Evolutionary conservation across 2,113 vertebrate species (phyloP).

Genomic region (Ahaetulla prasina): DNA sequence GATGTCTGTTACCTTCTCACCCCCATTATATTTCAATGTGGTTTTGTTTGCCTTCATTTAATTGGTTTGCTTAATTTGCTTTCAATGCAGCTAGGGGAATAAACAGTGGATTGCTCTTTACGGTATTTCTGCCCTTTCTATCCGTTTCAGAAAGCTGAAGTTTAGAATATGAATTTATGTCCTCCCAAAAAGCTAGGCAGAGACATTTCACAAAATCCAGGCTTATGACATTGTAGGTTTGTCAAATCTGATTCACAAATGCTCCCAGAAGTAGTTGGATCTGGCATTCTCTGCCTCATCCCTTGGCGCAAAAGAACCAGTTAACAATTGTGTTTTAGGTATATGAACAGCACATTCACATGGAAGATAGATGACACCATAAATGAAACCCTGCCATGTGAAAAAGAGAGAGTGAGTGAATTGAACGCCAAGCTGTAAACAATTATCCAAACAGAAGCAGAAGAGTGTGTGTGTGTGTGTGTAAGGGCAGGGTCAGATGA

Average conservation of each 20-base stretch:
- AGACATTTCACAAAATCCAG: constrained; percentile 43
- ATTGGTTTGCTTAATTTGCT: constrained; percentile 38
- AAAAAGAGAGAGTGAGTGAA: constrained; percentile 52
- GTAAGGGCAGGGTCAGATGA: background rate
- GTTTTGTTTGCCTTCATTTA: constrained; percentile 33
- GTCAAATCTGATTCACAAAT: constrained; percentile 63
- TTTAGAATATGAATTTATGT: constrained; percentile 60
- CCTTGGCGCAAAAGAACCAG: constrained; percentile 53
- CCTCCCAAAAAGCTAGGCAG: constrained; percentile 34
- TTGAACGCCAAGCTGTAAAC: constrained; percentile 50
- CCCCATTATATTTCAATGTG: constrained; percentile 43
- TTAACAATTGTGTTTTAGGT: constrained; percentile 65
- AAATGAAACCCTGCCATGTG: constrained; percentile 53
- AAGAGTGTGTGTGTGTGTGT: no score
- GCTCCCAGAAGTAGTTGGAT: constrained; percentile 56
- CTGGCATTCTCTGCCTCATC: constrained; percentile 48
- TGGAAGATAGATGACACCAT: constrained; percentile 59
- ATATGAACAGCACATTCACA: constrained; percentile 64
- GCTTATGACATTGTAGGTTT: constrained; percentile 45
- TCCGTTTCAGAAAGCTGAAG: constrained; percentile 10
- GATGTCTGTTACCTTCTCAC: background rate
- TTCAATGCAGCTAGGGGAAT: constrained; percentile 41
- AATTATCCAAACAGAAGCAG: constrained; percentile 28
- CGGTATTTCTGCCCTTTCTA: constrained; percentile 37
- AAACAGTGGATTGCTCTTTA: constrained; percentile 45